Percentiles rank a stretch among this genome's conserved stretches.
phyloP scores from a whole-genome alignment of 2,797 vertebrate genomes.

The Lithobates sylvaticus region DNA sequence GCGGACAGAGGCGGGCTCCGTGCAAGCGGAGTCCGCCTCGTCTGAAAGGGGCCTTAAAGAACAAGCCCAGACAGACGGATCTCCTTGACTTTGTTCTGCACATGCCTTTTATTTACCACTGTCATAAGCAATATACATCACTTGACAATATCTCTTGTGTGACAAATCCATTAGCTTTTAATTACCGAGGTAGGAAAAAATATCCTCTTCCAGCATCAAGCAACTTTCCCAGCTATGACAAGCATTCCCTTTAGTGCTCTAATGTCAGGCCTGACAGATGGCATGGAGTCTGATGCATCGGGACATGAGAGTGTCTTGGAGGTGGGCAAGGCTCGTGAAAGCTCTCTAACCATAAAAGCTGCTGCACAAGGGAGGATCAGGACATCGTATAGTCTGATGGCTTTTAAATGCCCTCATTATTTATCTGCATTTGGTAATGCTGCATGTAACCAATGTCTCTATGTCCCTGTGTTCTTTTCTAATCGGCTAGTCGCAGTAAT shows the following conservation, averaged over 20 bases:
- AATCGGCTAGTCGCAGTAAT: not conserved
- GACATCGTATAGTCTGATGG: not conserved
- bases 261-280: constrained; percentile 51
- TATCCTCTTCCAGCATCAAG: constrained; percentile 35
- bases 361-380: not conserved
- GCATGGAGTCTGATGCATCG: not conserved
- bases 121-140: constrained; percentile 57
- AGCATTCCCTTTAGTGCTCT: constrained; percentile 43
- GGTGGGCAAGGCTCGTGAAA: constrained; percentile 42
- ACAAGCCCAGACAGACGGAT: not conserved
- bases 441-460: not conserved
- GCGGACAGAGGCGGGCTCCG: no score
- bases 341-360: constrained; percentile 10
- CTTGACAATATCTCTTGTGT: constrained; percentile 56
- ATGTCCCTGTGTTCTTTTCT: not conserved
- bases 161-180: constrained; percentile 62
- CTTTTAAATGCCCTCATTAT: not conserved
- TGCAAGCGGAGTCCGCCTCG: no score
- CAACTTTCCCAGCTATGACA: constrained; percentile 51
- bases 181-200: constrained; percentile 51
- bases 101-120: constrained; percentile 56
- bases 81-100: constrained; percentile 45
- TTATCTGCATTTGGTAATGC: not conserved
- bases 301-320: not conserved
- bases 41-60: no score